A percentile compares a stretch with the other conserved stretches of the same genome.
phyloP scores from a whole-genome alignment of 2,797 vertebrate species.

The Chaunax sp. region DNA sequence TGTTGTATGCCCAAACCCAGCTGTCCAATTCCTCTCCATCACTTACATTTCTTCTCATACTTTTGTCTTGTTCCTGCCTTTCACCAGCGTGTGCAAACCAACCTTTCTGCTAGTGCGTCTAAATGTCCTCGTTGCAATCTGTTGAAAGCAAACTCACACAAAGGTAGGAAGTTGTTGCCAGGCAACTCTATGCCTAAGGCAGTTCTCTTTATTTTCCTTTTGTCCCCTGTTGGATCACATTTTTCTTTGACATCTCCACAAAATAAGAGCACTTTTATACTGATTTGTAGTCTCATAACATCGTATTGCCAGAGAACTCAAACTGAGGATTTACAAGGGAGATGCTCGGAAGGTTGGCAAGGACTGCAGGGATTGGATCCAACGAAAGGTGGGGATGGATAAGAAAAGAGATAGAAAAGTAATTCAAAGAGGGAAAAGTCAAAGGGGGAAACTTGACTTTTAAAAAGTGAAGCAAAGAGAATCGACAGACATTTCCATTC shows the following conservation, averaged over 20 bases:
- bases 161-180: constrained; percentile 72
- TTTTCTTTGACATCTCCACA: constrained; percentile 51
- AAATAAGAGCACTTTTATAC: constrained; percentile 48
- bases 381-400: constrained; percentile 6
- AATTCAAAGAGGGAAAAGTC: neutral
- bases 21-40: neutral
- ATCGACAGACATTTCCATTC: constrained; percentile 1
- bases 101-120: constrained; percentile 45
- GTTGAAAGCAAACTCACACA: constrained; percentile 61
- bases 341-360: constrained; percentile 19
- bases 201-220: constrained; percentile 50
- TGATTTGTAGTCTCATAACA: constrained; percentile 26
- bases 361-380: constrained; percentile 10
- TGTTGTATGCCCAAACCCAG: no score
- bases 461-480: neutral
- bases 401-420: constrained; percentile 1
- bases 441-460: constrained; percentile 5
- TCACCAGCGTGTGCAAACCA: constrained; percentile 23
- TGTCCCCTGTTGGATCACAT: constrained; percentile 37
- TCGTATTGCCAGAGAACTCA: constrained; percentile 33
- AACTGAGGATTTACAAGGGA: constrained; percentile 26
- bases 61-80: neutral
- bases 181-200: constrained; percentile 70
- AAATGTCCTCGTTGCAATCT: constrained; percentile 46
- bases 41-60: neutral